Percentiles rank a stretch among this genome's conserved stretches.
These are phyloP conservation scores for Lucilia sericata DNA, from an alignment of 1,140 invertebrate species.

Conservation along the genomic window DNA sequence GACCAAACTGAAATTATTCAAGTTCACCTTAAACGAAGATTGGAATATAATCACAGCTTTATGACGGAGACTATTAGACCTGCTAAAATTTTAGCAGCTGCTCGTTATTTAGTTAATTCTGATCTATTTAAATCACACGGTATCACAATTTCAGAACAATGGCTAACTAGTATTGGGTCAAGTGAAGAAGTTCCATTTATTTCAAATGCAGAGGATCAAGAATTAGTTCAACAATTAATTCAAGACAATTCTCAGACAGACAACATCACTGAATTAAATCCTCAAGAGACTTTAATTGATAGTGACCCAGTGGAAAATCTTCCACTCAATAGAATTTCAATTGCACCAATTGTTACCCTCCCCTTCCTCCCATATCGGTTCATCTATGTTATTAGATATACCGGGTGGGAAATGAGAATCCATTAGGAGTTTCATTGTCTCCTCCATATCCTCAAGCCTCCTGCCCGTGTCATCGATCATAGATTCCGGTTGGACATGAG, in stretches of 20 bases:
- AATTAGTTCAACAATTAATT: background rate
- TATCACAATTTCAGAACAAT: background rate
- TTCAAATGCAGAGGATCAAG: background rate
- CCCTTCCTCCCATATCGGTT: too few relatives aligned
- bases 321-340: background rate
- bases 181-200: slow-evolving; percentile 37
- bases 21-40: slow-evolving; percentile 33
- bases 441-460: too few relatives aligned
- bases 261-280: background rate
- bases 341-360: too few relatives aligned
- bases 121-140: slow-evolving; percentile 41
- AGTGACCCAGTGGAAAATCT: slow-evolving; percentile 41
- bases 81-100: slow-evolving; percentile 32
- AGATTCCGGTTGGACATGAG: too few relatives aligned
- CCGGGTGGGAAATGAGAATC: too few relatives aligned
- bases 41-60: slow-evolving; percentile 40
- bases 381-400: too few relatives aligned
- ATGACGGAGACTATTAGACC: slow-evolving; percentile 43
- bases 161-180: background rate
- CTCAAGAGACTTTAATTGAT: slow-evolving; percentile 34
- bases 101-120: slow-evolving; percentile 13
- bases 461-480: too few relatives aligned
- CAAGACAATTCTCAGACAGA: too few relatives aligned
- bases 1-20: slow-evolving; percentile 42
- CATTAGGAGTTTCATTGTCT: too few relatives aligned